Base-by-base conservation (phyloP, 2,797 vertebrate species). In the Cheirogaleus major region DNA sequence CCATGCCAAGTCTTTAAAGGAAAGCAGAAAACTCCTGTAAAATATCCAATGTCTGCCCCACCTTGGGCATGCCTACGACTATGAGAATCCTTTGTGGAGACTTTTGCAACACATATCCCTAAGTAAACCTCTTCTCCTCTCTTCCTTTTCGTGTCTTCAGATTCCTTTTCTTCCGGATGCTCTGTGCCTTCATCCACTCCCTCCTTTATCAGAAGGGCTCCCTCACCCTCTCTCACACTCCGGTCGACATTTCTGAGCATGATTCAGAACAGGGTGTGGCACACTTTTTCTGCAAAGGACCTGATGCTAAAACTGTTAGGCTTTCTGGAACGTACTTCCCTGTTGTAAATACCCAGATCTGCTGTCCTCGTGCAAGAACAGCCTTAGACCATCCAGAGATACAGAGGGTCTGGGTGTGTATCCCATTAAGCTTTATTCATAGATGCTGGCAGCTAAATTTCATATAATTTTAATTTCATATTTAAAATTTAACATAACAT, bases 31-130 rank as follows among this genome's bases (percentile, higher is more conserved):
- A 20, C 4, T 8, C 23, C 14, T 32, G 5, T 22, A 20, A 76
- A 48, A 84, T 17, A 70, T 17, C 20, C 0, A 5, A 14, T 5
- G 30, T 59, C 75, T 50, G 5, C 9, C 32, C 35, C 8, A 9
- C 32, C 6, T 18, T 0, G 0, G 32, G 23, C 20, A n/a, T 0
- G 0, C 4, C 25, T 4, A 13, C 61, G 0, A 52, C 69, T 22
- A 3, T 14, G 30, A 48, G 76, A 70, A 14, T 8, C 18, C n/a
- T 52, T 8, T 18, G 52, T 10, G 8, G 32, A 72, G 32, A 41
- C 43, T 7, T 38, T 27, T n/a, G 27, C 1, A 43, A 50, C 43
- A 11, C 2, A 13, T 2, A 20, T 38, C 2, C 38, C 38, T 38
- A 38, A 5, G 32, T 4, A 25, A 9, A 30, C 5, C 32, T 48